Base-by-base conservation (phyloP, 2,888 invertebrate species). In the Eurois occulta region DNA sequence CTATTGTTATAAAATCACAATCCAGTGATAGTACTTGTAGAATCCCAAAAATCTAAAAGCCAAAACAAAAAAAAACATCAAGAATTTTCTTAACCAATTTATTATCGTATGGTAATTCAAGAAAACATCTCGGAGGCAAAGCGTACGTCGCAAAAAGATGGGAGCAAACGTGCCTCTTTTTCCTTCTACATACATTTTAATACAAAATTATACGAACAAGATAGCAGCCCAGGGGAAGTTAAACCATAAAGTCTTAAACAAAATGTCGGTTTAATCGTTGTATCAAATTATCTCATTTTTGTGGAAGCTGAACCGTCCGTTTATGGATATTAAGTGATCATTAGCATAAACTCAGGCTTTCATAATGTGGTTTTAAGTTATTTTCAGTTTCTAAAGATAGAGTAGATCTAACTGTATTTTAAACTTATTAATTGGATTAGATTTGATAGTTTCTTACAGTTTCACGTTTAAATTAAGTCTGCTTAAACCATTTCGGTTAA, bases 201-300 rank as follows among this genome's bases (percentile, higher is more conserved):
- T 88, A 89, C 84, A 92, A 93, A 93, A 94, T 93, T 94, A 94
- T 93, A 90, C 94, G 91, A 90, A 84, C 89, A 80, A 89, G 89
- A 89, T 87, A 83, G 72, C 60, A 68, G 72, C 89, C 80, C 82
- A 86, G 84, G 91, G 86, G 88, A 94, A 94, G 88, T 94, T 93
- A 83, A 75, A 74, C 90, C 91, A 92, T 94, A 93, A 94, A 94
- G 91, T 91, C 90, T 92, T 90, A 91, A 91, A 91, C 91, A 91
- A 92, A 88, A 92, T 90, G 93, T 83, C 77, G 87, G 91, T 88
- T 92, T 94, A 94, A 94, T 94, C 93, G 93, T 88, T 88, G 90
- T 90, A 91, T 91, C 93, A 94, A 94, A 94, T 94, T 94, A 93
- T 94, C 93, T 93, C 91, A 91, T 93, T 94, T 94, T 93, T 91